phyloP scores from a whole-genome alignment of 2,797 vertebrate genomes.

The Onychomys arenicola region DNA sequence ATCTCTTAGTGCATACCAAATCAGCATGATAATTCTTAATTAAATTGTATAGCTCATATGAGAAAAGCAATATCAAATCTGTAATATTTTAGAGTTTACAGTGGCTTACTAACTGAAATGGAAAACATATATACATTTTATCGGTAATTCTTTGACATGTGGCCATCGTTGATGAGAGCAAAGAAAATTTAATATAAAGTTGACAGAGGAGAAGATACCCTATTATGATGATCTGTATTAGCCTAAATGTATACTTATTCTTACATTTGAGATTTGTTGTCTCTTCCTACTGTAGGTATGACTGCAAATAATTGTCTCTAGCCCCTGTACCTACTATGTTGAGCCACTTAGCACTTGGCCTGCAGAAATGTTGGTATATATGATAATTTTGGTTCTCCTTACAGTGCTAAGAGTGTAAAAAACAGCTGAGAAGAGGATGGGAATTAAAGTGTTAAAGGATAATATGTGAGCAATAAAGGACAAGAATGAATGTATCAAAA shows the following conservation, averaged over 20 bases:
- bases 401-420: not conserved
- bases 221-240: not conserved
- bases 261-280: not conserved
- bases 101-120: too few species aligned
- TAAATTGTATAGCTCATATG: not conserved
- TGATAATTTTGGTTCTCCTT: not conserved
- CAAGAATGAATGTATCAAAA: not conserved
- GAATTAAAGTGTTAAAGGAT: not conserved
- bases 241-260: not conserved
- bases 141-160: not conserved
- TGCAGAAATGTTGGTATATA: not conserved
- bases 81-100: not conserved
- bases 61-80: not conserved
- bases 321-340: accelerated
- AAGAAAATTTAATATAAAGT: not conserved
- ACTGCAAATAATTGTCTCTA: not conserved
- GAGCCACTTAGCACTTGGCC: not conserved
- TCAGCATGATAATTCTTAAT: not conserved
- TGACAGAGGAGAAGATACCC: accelerated
- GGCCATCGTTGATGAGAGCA: not conserved
- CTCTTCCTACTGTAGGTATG: not conserved
- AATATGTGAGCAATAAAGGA: not conserved
- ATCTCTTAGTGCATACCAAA: not conserved
- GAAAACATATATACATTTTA: not conserved
- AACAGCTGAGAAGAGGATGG: not conserved